Evolutionary conservation across 2,888 invertebrate genomes (phyloP).

Genomic region (Dynastes tityus): DNA sequence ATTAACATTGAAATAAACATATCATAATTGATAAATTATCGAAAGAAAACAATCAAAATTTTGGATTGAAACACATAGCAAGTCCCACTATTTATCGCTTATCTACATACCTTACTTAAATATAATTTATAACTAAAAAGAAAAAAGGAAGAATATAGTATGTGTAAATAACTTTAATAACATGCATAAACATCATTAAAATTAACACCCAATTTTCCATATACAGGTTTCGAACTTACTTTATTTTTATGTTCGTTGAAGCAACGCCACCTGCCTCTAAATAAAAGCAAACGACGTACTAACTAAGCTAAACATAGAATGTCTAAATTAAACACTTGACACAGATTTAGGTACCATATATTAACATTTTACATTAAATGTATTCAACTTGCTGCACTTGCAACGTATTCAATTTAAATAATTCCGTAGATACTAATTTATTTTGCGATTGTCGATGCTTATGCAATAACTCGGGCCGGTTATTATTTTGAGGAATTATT

Average conservation of each 20-base stretch:
- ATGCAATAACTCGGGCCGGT: conserved; percentile 1
- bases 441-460: conserved; percentile 9
- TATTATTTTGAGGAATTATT: neutral
- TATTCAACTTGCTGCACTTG: conserved; percentile 22
- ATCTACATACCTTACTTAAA: too few relatives aligned
- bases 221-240: conserved; percentile 35
- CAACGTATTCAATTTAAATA: neutral
- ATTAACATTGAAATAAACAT: too few relatives aligned
- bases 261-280: conserved; percentile 43
- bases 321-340: conserved; percentile 45
- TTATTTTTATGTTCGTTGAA: conserved; percentile 23
- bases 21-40: too few relatives aligned
- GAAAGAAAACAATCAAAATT: too few relatives aligned
- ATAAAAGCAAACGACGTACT: conserved; percentile 45
- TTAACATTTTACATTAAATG: conserved; percentile 47
- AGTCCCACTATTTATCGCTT: too few relatives aligned
- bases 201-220: conserved; percentile 40
- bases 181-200: conserved; percentile 31
- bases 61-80: too few relatives aligned
- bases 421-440: neutral
- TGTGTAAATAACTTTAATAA: conserved; percentile 17
- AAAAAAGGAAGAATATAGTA: neutral
- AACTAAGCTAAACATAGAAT: conserved; percentile 42
- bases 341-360: conserved; percentile 46
- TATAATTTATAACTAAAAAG: neutral